Evolutionary conservation across 2,113 vertebrate species (phyloP).

Genomic region (Marcusenius ussheri): DNA sequence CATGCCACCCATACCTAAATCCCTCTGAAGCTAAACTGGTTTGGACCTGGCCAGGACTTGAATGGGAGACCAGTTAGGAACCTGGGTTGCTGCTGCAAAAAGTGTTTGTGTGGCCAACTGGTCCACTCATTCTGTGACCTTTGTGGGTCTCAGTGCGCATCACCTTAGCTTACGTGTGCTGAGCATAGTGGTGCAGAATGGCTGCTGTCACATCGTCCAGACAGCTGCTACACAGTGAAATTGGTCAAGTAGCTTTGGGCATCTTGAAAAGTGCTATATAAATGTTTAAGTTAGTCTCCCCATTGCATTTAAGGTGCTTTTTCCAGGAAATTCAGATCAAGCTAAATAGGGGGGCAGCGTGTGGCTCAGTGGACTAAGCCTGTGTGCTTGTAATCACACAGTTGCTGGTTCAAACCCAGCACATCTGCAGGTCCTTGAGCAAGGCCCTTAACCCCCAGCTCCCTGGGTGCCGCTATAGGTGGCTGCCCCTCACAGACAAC

Average conservation of each 20-base stretch:
- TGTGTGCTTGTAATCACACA: too few relatives aligned
- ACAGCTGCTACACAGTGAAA: not conserved
- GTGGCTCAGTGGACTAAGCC: too few relatives aligned
- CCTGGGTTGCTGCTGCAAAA: not conserved
- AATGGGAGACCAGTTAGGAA: not conserved
- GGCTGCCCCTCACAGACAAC: too few relatives aligned
- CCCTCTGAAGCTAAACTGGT: not conserved
- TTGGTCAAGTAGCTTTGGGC: not conserved
- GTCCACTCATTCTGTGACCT: not conserved
- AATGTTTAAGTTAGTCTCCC: not conserved
- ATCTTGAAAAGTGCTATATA: not conserved
- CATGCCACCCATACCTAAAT: not conserved
- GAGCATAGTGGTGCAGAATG: too few relatives aligned
- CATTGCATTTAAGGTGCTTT: not conserved
- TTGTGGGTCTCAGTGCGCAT: not conserved
- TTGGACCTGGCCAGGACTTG: not conserved
- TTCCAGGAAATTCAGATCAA: not conserved
- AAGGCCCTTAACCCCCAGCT: too few relatives aligned
- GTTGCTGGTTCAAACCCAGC: too few relatives aligned
- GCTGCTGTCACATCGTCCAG: too few relatives aligned
- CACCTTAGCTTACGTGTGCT: not conserved
- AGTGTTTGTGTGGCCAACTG: not conserved
- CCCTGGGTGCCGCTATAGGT: fast-evolving
- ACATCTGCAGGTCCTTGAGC: too few relatives aligned
- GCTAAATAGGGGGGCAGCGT: not conserved